Percentiles rank a stretch among this genome's conserved stretches.
phyloP scores from a whole-genome alignment of 2,113 vertebrate species.

The Ailuropoda melanoleuca region DNA sequence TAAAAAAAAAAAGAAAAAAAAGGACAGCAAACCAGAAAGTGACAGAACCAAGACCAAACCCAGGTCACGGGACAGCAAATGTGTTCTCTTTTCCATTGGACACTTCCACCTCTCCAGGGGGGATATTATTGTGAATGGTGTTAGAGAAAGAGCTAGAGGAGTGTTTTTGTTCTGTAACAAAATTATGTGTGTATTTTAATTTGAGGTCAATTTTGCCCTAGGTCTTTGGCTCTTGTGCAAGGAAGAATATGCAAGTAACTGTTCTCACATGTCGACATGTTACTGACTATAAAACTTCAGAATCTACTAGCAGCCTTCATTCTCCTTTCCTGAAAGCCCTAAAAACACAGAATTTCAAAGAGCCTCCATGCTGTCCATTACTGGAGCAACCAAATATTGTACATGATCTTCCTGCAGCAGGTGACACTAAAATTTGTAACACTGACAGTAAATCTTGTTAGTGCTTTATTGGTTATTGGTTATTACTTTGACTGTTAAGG shows the following conservation, averaged over 20 bases:
- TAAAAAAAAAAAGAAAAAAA: too few species aligned
- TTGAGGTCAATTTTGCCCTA: conserved; percentile 72
- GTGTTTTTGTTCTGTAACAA: not conserved
- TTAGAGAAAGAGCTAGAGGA: not conserved
- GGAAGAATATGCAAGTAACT: conserved; percentile 87
- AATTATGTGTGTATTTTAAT: not conserved
- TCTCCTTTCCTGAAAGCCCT: conserved; percentile 93
- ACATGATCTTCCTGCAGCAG: conserved; percentile 93
- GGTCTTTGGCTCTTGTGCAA: conserved; percentile 90
- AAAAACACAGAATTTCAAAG: conserved; percentile 86
- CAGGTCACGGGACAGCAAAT: not conserved
- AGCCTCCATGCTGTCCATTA: conserved; percentile 82
- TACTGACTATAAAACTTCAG: conserved; percentile 92
- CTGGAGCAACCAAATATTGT: conserved; percentile 96
- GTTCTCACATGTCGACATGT: conserved; percentile 91
- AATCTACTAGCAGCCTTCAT: conserved; percentile 85
- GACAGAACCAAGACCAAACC: not conserved
- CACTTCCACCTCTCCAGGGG: not conserved
- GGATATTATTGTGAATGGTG: not conserved
- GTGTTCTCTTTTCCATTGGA: not conserved
- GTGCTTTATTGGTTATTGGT: not conserved
- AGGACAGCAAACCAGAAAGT: not conserved
- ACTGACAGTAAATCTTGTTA: not conserved
- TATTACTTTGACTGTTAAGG: fast-evolving
- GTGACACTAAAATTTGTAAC: conserved; percentile 78